phyloP scores from a whole-genome alignment of 2,797 vertebrate genomes.

The Linurgus olivaceus region DNA sequence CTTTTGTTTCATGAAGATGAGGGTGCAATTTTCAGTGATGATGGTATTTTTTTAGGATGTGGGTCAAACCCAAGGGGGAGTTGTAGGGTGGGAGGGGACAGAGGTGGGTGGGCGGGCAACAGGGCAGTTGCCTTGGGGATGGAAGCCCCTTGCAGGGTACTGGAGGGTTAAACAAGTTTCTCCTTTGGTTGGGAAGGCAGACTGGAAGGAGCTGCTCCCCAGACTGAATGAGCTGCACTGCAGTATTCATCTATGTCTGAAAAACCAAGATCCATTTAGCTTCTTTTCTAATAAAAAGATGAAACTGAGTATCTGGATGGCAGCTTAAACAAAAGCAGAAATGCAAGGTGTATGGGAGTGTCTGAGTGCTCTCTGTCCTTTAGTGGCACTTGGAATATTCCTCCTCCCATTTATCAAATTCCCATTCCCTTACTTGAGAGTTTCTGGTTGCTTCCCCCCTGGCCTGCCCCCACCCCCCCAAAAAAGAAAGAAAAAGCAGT shows the following conservation, averaged over 20 bases:
- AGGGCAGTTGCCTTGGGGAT: constrained; percentile 68
- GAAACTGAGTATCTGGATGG: not conserved
- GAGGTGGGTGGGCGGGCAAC: not conserved
- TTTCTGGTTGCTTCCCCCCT: not conserved
- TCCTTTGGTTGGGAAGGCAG: constrained; percentile 35
- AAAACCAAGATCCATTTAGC: not conserved
- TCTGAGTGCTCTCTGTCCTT: not conserved
- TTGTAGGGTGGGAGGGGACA: constrained; percentile 21
- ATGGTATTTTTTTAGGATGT: not conserved
- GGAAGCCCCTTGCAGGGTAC: not conserved
- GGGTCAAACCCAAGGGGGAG: constrained; percentile 1
- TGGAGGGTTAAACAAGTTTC: constrained; percentile 35
- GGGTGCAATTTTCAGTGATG: not conserved
- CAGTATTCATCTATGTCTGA: not conserved
- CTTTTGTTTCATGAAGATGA: not conserved
- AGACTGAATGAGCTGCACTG: not conserved
- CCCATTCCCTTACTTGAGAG: not conserved
- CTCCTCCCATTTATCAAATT: constrained; percentile 4
- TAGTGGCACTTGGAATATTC: not conserved
- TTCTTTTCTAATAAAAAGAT: not conserved
- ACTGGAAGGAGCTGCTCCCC: constrained; percentile 18
- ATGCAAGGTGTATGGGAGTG: not conserved
- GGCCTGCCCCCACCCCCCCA: not conserved
- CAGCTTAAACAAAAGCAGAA: not conserved
- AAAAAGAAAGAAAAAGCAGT: not conserved